These are phyloP conservation scores for Folsomia candida DNA, from an alignment of 2,888 invertebrate genomes.

Conservation along the genomic window DNA sequence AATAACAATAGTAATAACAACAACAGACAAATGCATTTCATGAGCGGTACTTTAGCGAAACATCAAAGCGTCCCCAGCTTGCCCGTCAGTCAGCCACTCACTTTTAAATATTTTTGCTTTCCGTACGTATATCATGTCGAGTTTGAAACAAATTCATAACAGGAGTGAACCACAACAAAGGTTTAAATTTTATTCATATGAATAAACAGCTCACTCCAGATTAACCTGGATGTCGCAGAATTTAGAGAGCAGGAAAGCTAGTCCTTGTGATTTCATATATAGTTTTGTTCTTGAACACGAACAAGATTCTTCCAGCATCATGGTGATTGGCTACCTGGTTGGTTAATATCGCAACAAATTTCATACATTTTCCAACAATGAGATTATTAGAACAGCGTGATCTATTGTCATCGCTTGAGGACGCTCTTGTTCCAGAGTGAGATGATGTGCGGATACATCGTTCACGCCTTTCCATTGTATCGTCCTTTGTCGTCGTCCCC, in stretches of 20 bases:
- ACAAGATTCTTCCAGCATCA: not conserved
- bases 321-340: too few species aligned
- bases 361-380: not conserved
- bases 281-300: not conserved
- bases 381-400: not conserved
- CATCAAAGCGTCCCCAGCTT: not conserved
- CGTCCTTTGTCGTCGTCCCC: not conserved
- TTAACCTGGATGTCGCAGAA: slow-evolving; percentile 13
- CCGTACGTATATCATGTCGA: not conserved
- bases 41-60: not conserved
- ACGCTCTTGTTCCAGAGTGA: too few species aligned
- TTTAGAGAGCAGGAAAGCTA: too few species aligned
- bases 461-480: slow-evolving; percentile 13
- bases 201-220: slow-evolving; percentile 6
- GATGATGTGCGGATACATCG: not conserved
- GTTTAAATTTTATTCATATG: slow-evolving; percentile 17
- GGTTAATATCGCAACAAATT: not conserved
- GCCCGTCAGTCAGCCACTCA: not conserved
- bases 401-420: not conserved
- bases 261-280: too few species aligned
- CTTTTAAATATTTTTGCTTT: not conserved
- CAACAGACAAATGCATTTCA: not conserved
- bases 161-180: slow-evolving; percentile 16
- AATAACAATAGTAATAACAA: not conserved
- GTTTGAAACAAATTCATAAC: not conserved